phyloP scores from a whole-genome alignment of 1,140 invertebrate genomes.

The Drosophila ficusphila region DNA sequence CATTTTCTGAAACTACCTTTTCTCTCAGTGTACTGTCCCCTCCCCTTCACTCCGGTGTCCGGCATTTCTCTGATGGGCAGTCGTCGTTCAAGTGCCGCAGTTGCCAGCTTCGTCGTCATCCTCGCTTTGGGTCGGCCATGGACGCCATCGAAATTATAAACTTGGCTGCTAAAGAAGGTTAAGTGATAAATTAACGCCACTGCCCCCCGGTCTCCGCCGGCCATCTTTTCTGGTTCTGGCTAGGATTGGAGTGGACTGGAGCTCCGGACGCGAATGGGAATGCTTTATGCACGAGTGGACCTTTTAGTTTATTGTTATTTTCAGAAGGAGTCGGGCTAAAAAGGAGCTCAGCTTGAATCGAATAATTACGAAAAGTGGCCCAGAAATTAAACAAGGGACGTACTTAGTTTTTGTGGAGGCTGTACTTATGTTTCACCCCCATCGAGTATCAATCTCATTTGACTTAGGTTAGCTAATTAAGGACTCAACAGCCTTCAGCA shows the following conservation, averaged over 20 bases:
- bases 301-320: conserved; percentile 79
- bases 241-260: conserved; percentile 18
- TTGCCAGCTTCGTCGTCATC: conserved; percentile 47
- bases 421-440: background rate
- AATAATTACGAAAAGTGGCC: conserved; percentile 51
- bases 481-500: no score
- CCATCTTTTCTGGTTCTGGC: conserved; percentile 5
- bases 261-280: conserved; percentile 39
- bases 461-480: background rate
- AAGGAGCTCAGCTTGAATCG: conserved; percentile 36
- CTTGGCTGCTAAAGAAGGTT: conserved; percentile 80
- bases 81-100: conserved; percentile 71
- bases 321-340: conserved; percentile 40
- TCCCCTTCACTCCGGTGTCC: conserved; percentile 16
- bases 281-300: conserved; percentile 78
- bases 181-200: conserved; percentile 78
- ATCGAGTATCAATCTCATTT: background rate
- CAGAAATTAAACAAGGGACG: conserved; percentile 10
- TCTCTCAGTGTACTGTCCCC: background rate
- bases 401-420: background rate
- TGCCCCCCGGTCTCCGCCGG: conserved; percentile 31
- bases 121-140: conserved; percentile 37
- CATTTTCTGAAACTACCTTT: no score
- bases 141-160: conserved; percentile 73
- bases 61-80: conserved; percentile 69